Evolutionary conservation across 2,797 vertebrate species (phyloP).

Genomic region (Potorous gilbertii): DNA sequence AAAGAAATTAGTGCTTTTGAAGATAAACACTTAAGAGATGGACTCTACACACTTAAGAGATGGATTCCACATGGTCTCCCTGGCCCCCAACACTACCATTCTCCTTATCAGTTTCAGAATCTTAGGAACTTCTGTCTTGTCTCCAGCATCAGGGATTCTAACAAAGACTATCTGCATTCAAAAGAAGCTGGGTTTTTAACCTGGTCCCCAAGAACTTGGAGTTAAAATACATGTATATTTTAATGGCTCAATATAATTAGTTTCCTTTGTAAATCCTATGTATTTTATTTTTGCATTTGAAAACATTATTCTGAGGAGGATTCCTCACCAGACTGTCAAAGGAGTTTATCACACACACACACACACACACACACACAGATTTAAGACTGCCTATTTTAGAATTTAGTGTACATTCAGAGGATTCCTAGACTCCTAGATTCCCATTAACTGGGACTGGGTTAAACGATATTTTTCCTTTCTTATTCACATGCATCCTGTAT

Average conservation of each 20-base stretch:
- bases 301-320: not conserved
- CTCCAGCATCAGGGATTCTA: not conserved
- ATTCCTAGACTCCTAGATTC: constrained; percentile 1
- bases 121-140: not conserved
- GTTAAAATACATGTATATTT: not conserved
- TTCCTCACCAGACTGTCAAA: not conserved
- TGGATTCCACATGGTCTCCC: not conserved
- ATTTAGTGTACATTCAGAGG: not conserved
- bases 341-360: not conserved
- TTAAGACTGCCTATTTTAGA: not conserved
- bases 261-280: not conserved
- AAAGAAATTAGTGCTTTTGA: not conserved
- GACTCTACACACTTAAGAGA: not conserved
- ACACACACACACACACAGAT: too few species aligned
- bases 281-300: not conserved
- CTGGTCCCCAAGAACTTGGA: not conserved
- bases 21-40: too few species aligned
- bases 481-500: not conserved
- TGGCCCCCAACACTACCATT: not conserved
- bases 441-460: not conserved
- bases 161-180: not conserved
- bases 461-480: not conserved
- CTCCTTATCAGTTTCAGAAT: constrained; percentile 4
- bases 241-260: not conserved
- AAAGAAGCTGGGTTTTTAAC: not conserved